Conservation (phyloP, 2,888 invertebrate species). For the Lasioglossum morio region DNA sequence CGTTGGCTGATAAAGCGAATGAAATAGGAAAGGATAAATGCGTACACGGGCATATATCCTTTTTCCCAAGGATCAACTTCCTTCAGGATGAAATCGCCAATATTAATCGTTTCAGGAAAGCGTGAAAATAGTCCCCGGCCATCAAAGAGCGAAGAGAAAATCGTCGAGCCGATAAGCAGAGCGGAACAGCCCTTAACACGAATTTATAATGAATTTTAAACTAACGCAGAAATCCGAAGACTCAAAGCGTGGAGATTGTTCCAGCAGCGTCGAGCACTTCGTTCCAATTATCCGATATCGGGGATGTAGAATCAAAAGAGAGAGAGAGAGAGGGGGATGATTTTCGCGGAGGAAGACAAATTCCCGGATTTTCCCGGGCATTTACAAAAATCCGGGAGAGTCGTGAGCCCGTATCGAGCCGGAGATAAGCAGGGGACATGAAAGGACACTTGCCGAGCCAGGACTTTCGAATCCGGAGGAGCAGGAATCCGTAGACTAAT, state of each 20-base stretch:
- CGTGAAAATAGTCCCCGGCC: not conserved
- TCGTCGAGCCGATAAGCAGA: not conserved
- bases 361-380: not conserved
- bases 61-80: not conserved
- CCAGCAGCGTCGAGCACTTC: not conserved
- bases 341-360: not conserved
- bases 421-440: slow-evolving; percentile 27
- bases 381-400: not conserved
- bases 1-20: not conserved
- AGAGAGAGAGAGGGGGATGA: not conserved
- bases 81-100: not conserved
- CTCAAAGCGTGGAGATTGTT: not conserved
- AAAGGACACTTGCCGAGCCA: slow-evolving; percentile 27
- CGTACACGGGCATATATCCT: not conserved
- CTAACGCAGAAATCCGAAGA: not conserved
- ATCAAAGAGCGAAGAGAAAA: not conserved
- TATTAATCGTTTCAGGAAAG: not conserved
- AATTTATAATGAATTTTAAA: slow-evolving; percentile 1
- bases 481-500: slow-evolving; percentile 44
- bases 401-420: not conserved
- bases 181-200: not conserved
- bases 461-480: not conserved
- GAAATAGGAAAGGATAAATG: not conserved
- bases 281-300: slow-evolving; percentile 9
- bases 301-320: not conserved